Evolutionary conservation across 2,888 invertebrate genomes (phyloP), one percentile per base, ranked within the genome.

Genomic region (Cyrtodaria siliqua): DNA sequence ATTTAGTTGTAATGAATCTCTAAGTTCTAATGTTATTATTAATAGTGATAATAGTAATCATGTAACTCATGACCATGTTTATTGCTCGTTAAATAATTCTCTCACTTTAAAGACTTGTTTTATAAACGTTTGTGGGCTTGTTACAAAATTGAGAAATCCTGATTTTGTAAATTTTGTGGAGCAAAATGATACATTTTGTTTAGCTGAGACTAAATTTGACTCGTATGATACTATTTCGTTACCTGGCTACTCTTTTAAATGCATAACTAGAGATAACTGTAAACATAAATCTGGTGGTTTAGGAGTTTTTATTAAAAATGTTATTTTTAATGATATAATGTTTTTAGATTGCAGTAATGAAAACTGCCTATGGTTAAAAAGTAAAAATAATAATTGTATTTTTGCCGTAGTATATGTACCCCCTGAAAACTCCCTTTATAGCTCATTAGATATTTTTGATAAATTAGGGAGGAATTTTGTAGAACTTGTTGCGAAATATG

Each of bases 261-360:
- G 8, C 9, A n/a, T 29, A 2, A 56, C 16, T 14, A 29, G 56
- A 29, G 33, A 12, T 9, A 26, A 56, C 12, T 26, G 56, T 33
- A 18, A 12, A 18, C 56, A 26, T 53, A 53, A 33, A 56, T 56
- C 56, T n/a, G 56, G 56, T 14, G 56, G 56, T 29, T 27, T 56
- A 12, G 56, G 56, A 3, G n/a, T 56, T 9, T 56, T 56, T 33
- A 29, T 56, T 12, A 56, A 56, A 20, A 56, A 56, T 56, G 6
- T 2, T 33, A n/a, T 29, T 14, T 26, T 14, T 14, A 29, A 26
- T 6, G 20, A 56, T 33, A 8, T 56, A 3, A 8, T 29, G 2
- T 29, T 56, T 27, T n/a, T 56, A 4, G 18, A 33, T 29, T 29
- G 2, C 12, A 4, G 14, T 26, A 56, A 9, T 56, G 33, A 26